Percentiles rank a stretch among this genome's conserved stretches.
Conservation (phyloP, 1,140 invertebrate species). For the Ruditapes philippinarum region DNA sequence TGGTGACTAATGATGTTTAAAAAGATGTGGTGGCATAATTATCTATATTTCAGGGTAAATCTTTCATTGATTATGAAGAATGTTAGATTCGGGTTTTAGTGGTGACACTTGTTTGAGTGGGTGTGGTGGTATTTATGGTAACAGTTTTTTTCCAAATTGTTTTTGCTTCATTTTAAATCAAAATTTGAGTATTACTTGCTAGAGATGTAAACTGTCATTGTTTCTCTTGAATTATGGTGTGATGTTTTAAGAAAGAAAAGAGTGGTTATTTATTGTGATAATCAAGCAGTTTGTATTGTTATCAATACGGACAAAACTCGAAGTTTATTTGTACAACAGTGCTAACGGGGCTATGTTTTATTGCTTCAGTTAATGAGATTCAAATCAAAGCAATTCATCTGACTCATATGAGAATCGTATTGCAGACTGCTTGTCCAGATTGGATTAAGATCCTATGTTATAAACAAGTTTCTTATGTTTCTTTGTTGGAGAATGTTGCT, state of each 20-base stretch:
- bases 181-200: conserved; percentile 40
- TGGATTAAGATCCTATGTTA: neutral
- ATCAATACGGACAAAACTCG: too few relatives aligned
- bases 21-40: conserved; percentile 1
- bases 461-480: neutral
- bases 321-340: conserved; percentile 28
- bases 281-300: too few relatives aligned
- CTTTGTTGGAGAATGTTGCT: neutral
- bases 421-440: conserved; percentile 39
- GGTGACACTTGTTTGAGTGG: neutral
- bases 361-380: too few relatives aligned
- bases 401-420: too few relatives aligned
- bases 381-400: too few relatives aligned
- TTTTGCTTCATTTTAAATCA: conserved; percentile 26
- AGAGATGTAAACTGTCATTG: conserved; percentile 23
- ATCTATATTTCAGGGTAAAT: too few relatives aligned
- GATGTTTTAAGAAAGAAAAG: neutral
- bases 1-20: neutral
- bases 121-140: neutral
- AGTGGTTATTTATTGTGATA: neutral
- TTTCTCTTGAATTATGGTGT: conserved; percentile 46
- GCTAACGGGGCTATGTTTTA: conserved; percentile 21
- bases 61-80: neutral
- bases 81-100: neutral
- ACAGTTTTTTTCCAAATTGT: neutral